These are phyloP conservation scores for Pelochelys cantorii DNA, from an alignment of 2,797 vertebrate genomes.

Conservation along the genomic window DNA sequence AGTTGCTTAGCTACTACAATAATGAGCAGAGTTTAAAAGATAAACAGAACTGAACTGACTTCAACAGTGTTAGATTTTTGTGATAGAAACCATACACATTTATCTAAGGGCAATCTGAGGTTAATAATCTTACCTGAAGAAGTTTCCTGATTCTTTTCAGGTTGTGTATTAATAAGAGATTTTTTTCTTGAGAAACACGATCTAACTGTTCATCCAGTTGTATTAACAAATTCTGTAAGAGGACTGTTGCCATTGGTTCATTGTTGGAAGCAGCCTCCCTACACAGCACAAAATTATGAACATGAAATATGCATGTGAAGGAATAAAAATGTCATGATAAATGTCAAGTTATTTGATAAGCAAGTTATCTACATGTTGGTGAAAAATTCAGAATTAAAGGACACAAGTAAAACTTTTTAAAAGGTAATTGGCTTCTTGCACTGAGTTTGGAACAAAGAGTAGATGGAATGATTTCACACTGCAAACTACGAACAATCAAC, in stretches of 20 bases:
- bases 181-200: slow-evolving; percentile 89
- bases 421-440: background rate
- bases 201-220: slow-evolving; percentile 91
- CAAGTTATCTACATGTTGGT: background rate
- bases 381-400: background rate
- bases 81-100: background rate
- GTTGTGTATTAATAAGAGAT: slow-evolving; percentile 95
- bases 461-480: background rate
- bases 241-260: slow-evolving; percentile 89
- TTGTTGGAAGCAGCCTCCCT: slow-evolving; percentile 94
- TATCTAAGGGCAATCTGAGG: background rate
- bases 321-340: background rate
- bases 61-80: background rate
- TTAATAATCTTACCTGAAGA: slow-evolving; percentile 86
- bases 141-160: slow-evolving; percentile 95
- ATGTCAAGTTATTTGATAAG: background rate
- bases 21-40: background rate
- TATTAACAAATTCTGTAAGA: slow-evolving; percentile 90
- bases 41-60: background rate
- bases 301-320: background rate
- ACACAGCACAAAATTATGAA: background rate
- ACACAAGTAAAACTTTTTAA: background rate
- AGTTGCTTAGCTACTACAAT: background rate
- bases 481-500: background rate
- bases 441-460: background rate